Percentiles rank a stretch among this genome's conserved stretches.
These are phyloP conservation scores for Synanthedon andrenaeformis DNA, from an alignment of 2,888 invertebrate species.

Conservation along the genomic window DNA sequence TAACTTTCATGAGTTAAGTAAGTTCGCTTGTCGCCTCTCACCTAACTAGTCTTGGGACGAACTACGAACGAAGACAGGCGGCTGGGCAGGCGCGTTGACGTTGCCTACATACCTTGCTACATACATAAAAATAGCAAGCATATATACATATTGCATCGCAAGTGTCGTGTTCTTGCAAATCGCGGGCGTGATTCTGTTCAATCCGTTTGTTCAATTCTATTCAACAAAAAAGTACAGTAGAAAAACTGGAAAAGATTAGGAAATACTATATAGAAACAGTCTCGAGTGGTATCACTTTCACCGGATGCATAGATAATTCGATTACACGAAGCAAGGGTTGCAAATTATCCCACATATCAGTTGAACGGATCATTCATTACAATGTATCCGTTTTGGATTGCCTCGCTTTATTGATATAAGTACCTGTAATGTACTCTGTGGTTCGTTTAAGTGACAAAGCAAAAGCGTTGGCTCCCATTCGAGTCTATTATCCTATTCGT, in stretches of 20 bases:
- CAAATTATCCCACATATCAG: constrained; percentile 36
- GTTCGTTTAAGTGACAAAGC: constrained; percentile 63
- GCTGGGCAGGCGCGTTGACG: too few species aligned
- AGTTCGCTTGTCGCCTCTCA: too few species aligned
- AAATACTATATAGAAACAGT: too few species aligned
- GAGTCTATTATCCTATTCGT: constrained; percentile 64
- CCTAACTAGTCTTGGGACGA: not conserved
- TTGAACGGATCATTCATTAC: constrained; percentile 30
- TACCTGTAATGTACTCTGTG: constrained; percentile 49
- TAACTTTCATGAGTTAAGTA: too few species aligned
- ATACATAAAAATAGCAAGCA: too few species aligned
- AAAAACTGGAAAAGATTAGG: too few species aligned
- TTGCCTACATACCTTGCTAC: too few species aligned
- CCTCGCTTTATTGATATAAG: constrained; percentile 32
- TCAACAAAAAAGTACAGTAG: not conserved
- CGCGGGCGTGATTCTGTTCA: not conserved
- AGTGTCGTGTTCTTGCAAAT: not conserved
- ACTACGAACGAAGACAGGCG: not conserved
- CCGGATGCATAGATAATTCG: constrained; percentile 59
- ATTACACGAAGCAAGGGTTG: constrained; percentile 44
- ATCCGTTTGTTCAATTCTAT: not conserved
- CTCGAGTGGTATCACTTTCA: constrained; percentile 35
- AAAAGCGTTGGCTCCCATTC: constrained; percentile 54
- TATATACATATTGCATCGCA: too few species aligned
- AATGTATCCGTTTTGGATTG: constrained; percentile 51